Conservation (phyloP, 2,113 vertebrate species). For the Pelmatolapia mariae region DNA sequence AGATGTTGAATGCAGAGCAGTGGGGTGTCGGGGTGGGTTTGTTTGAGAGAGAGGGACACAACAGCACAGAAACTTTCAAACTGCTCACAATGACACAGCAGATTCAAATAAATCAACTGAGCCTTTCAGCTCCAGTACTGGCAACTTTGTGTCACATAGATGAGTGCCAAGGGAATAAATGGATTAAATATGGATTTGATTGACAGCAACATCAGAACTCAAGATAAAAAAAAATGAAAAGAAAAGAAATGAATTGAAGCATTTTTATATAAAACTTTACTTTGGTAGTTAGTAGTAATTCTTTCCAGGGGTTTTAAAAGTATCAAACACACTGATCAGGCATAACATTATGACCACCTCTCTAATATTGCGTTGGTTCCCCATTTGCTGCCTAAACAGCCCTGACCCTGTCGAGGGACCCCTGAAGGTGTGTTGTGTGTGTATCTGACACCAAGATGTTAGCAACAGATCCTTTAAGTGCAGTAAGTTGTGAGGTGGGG, state of each 20-base stretch:
- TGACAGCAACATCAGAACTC: not conserved
- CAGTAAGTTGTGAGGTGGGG: not conserved
- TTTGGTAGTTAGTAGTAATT: not conserved
- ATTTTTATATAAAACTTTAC: not conserved
- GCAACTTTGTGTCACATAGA: not conserved
- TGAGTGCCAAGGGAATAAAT: not conserved
- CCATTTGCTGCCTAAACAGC: not conserved
- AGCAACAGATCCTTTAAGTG: not conserved
- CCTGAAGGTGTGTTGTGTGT: not conserved
- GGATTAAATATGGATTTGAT: not conserved
- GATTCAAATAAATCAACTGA: not conserved
- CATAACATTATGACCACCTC: not conserved
- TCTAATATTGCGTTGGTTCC: not conserved
- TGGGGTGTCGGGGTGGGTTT: not conserved
- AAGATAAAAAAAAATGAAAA: not conserved
- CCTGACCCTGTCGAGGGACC: accelerated
- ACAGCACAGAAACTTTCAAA: not conserved
- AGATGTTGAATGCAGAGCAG: not conserved
- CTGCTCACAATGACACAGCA: not conserved
- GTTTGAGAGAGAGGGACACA: not conserved
- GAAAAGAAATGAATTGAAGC: not conserved
- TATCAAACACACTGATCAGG: not conserved
- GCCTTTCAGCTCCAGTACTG: not conserved
- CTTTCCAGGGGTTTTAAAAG: not conserved
- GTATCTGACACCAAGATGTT: not conserved